These are phyloP conservation scores for Xylota segnis DNA, from an alignment of 2,888 invertebrate species.

Conservation along the genomic window DNA sequence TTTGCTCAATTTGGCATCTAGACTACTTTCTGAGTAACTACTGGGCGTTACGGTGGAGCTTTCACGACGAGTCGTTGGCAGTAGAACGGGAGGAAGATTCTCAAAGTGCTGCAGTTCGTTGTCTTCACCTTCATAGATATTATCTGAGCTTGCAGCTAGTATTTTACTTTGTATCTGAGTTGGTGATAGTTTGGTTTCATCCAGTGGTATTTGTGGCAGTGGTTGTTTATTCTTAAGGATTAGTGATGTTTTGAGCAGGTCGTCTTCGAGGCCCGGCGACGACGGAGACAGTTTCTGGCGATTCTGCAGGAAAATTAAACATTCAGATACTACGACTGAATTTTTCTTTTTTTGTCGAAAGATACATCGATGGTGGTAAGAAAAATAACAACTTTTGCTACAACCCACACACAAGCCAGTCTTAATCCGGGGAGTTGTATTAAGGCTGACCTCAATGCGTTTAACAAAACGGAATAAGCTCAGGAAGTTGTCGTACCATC, in stretches of 20 bases:
- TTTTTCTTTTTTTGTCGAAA: no score
- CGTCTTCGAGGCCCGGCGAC: conserved; percentile 83
- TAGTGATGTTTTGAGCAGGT: conserved; percentile 82
- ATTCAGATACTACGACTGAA: no score
- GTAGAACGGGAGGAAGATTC: conserved; percentile 81
- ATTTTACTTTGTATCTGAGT: conserved; percentile 52
- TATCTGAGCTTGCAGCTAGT: conserved; percentile 81
- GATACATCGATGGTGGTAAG: no score
- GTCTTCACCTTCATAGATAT: conserved; percentile 85
- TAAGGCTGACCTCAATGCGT: no score
- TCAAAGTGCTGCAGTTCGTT: conserved; percentile 84
- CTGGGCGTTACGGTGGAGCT: conserved; percentile 84
- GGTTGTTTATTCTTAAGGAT: conserved; percentile 85
- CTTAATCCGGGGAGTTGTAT: no score
- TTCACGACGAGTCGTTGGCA: conserved; percentile 82
- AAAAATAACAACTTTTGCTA: no score
- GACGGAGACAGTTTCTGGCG: conserved; percentile 83
- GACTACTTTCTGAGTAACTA: conserved; percentile 83
- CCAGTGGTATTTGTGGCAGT: conserved; percentile 82
- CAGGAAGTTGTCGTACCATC: no score
- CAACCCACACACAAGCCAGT: no score
- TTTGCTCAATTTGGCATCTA: conserved; percentile 83
- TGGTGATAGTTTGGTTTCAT: conserved; percentile 68
- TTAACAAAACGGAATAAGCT: no score
- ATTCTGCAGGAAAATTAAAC: conserved; percentile 78